Base-by-base conservation (phyloP, 2,888 invertebrate species). In the Phoronis australis region DNA sequence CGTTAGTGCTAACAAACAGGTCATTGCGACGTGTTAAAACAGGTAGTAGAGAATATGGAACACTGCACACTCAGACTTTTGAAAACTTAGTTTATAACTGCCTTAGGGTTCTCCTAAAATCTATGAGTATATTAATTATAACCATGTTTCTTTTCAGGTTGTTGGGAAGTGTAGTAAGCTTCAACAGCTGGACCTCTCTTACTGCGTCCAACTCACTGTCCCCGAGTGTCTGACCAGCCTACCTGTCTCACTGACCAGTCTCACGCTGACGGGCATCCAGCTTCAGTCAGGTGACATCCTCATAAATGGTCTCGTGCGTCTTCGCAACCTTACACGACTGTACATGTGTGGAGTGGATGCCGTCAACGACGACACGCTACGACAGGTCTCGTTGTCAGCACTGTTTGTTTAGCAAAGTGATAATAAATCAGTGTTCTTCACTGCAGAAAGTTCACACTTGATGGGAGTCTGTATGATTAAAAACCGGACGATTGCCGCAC, bases 331-430 rank as follows among this genome's bases (percentile, higher is more conserved):
- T 15, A 57, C 52, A 42, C 51, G 55, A 1, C 45, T 71, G 2
- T 56, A 63, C 31, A 54, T 71, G 18, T 70, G 70, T 61, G 73
- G 71, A 12, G 65, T 73, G 9, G 47, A 66, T 6, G 68, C 67
- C 12, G 51, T 73, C 27, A 68, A 56, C 51, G 70, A 73, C 49
- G 50, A 59, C n/a, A 65, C 68, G 4, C 51, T 73, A 15, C 41
- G 56, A n/a, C 45, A 66, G 65, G 73, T 70, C 51, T 35, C 9
- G 9, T n/a, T 9, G 15, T n/a, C 20, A 6, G 5, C 3, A n/a
- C 5, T 21, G 23, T 21, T n/a, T n/a, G n/a, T n/a, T n/a, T n/a
- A n/a, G n/a, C n/a, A n/a, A n/a, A n/a, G n/a, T n/a, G n/a, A n/a
- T n/a, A n/a, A n/a, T n/a, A n/a, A n/a, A n/a, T n/a, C n/a, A n/a